phyloP scores from a whole-genome alignment of 2,888 invertebrate species.

The Dione vanillae region DNA sequence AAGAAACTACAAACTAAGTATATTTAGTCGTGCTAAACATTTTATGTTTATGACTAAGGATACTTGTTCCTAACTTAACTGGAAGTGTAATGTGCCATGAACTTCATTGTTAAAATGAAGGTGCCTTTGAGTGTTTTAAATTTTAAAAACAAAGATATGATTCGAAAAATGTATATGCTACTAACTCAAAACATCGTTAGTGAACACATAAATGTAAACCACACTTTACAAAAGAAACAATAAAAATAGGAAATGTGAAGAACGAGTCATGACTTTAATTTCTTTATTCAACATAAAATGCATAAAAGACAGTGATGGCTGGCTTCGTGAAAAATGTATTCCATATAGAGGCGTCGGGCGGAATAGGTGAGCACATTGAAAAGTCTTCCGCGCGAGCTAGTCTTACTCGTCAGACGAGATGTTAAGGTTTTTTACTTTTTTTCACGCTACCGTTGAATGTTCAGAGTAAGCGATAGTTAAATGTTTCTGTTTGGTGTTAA shows the following conservation, averaged over 20 bases:
- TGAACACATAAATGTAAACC: conserved; percentile 23
- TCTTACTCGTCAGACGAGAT: conserved; percentile 52
- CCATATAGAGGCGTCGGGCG: conserved; percentile 51
- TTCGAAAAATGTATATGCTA: background rate
- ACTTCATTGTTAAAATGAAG: conserved; percentile 2
- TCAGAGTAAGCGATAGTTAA: conserved; percentile 19
- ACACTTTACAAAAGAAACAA: conserved; percentile 16
- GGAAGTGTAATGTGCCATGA: conserved; percentile 4
- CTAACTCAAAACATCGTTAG: conserved; percentile 13
- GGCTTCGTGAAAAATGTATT: conserved; percentile 70
- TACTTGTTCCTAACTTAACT: background rate
- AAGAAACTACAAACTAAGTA: conserved; percentile 35
- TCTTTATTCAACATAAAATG: conserved; percentile 47
- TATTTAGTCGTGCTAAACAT: conserved; percentile 30
- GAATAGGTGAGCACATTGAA: conserved; percentile 63
- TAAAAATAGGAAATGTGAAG: conserved; percentile 29
- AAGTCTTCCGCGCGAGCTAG: conserved; percentile 61
- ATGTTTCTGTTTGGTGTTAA: conserved; percentile 22
- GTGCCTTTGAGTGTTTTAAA: background rate
- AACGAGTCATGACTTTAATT: conserved; percentile 44
- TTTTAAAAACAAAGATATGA: background rate
- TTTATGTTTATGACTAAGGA: conserved; percentile 29
- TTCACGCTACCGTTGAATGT: conserved; percentile 9
- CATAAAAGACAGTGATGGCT: conserved; percentile 58
- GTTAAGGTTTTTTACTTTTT: conserved; percentile 54